Conservation (phyloP, 2,888 invertebrate genomes). For the Meliscaeva auricollis region DNA sequence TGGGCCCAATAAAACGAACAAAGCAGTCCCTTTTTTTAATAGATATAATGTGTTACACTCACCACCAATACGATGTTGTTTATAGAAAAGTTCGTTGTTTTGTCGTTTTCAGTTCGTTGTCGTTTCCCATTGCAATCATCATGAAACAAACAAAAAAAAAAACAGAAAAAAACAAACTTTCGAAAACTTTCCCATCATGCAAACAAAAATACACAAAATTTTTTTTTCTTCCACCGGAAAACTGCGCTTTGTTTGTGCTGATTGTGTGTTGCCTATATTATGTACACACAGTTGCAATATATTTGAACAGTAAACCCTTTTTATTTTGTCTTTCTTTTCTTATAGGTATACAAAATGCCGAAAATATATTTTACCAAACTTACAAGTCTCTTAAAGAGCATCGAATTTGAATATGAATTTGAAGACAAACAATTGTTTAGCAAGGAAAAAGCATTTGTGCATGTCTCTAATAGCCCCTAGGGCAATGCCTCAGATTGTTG, state of each 20-base stretch:
- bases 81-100: slow-evolving; percentile 39
- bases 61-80: slow-evolving; percentile 13
- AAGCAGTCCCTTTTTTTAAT: slow-evolving; percentile 45
- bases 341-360: neutral
- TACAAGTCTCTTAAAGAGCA: slow-evolving; percentile 38
- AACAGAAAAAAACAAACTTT: slow-evolving; percentile 65
- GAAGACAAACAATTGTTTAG: slow-evolving; percentile 5
- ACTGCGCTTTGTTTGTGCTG: slow-evolving; percentile 71
- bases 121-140: slow-evolving; percentile 68
- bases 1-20: slow-evolving; percentile 18
- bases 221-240: slow-evolving; percentile 63
- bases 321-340: slow-evolving; percentile 5
- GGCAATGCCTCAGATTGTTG: too few relatives aligned
- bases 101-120: too few relatives aligned
- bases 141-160: slow-evolving; percentile 25
- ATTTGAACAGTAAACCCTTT: slow-evolving; percentile 62
- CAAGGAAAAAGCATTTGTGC: neutral
- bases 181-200: slow-evolving; percentile 75
- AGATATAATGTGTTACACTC: slow-evolving; percentile 35
- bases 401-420: slow-evolving; percentile 4
- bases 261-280: slow-evolving; percentile 53
- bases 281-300: slow-evolving; percentile 65
- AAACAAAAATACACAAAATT: slow-evolving; percentile 63
- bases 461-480: too few relatives aligned
- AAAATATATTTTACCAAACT: slow-evolving; percentile 19